These are phyloP conservation scores for Plecotus auritus DNA, from an alignment of 2,113 vertebrate species.

Conservation along the genomic window DNA sequence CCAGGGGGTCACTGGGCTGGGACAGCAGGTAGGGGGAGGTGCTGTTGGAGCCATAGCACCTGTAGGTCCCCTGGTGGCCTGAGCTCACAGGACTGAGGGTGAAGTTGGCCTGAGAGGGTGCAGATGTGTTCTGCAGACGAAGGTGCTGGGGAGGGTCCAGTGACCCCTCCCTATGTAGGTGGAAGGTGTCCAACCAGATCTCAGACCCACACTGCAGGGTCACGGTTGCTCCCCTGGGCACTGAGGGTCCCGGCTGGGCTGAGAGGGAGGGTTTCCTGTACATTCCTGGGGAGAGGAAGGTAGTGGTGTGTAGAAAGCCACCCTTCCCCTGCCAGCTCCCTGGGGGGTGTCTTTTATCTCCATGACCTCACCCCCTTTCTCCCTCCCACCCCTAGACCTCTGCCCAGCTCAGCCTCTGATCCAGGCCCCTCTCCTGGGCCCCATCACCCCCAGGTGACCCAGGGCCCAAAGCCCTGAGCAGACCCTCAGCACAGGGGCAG, in stretches of 20 bases:
- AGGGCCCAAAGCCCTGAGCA: no score
- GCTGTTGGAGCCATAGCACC: neutral
- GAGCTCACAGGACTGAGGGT: neutral
- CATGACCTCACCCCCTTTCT: no score
- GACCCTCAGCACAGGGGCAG: no score
- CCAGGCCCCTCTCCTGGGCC: no score
- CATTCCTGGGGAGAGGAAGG: no score
- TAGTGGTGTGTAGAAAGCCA: no score
- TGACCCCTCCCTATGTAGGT: neutral
- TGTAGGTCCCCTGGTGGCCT: neutral
- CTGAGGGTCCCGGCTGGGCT: fast-evolving
- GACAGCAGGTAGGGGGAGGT: neutral
- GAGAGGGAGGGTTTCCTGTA: neutral
- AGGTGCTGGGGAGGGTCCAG: neutral
- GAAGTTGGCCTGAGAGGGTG: neutral
- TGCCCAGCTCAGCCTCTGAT: neutral
- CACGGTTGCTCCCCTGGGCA: neutral
- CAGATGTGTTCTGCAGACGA: fast-evolving
- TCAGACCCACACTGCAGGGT: constrained; percentile 8
- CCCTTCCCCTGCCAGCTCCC: no score
- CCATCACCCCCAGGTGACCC: no score
- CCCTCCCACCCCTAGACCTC: no score
- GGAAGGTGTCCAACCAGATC: neutral
- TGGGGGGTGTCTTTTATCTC: no score
- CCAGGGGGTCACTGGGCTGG: fast-evolving